Base-by-base conservation (phyloP, 2,113 vertebrate species). In the Oncorhynchus nerka region DNA sequence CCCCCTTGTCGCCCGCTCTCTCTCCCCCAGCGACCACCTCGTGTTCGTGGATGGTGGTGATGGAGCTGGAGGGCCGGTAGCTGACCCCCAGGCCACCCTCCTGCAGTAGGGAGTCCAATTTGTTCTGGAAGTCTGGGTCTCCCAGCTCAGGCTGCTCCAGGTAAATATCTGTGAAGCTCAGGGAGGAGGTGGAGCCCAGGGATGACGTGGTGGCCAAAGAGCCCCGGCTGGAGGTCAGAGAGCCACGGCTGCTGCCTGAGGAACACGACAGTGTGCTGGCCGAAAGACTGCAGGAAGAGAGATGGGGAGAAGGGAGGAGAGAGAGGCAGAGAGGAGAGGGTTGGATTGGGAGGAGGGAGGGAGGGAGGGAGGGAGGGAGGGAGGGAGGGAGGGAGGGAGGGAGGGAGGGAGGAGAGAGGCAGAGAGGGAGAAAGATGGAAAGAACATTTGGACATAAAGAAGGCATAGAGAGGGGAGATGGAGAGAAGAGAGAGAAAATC, bases 221-320 rank as follows among this genome's bases (percentile, higher is more conserved):
- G 68, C 97, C 95, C 32, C 95, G 95, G 88, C 96, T 98, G 16
- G 97, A 98, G 0, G 96, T 91, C 24, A 99, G 93, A 4, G 97
- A 99, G 0, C 97, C 96, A 0, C 94, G 95, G 77, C 97, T 99
- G 91, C 97, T 98, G 86, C 97, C 97, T 0, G 97, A 99, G 24
- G 97, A 99, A 69, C 97, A 95, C 71, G 97, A 99, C 85, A 98
- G 94, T 75, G 94, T 98, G 92, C 97, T 98, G 87, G 95, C 94
- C 0, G 97, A 99, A 48, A 98, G 93, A 89, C 97, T 99, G 90
- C 0, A 6, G 12, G 75, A 28, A 55, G 71, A 75, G 45, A 16
- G n/a, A 30, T 57, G 22, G 7, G 12, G 55, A 20, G 71, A 26
- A 19, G 12, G 9, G n/a, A 24, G 39, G 57, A 51, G 12, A 16